Conservation (phyloP, 2,113 vertebrate species). For the Emydura subglobosa region DNA sequence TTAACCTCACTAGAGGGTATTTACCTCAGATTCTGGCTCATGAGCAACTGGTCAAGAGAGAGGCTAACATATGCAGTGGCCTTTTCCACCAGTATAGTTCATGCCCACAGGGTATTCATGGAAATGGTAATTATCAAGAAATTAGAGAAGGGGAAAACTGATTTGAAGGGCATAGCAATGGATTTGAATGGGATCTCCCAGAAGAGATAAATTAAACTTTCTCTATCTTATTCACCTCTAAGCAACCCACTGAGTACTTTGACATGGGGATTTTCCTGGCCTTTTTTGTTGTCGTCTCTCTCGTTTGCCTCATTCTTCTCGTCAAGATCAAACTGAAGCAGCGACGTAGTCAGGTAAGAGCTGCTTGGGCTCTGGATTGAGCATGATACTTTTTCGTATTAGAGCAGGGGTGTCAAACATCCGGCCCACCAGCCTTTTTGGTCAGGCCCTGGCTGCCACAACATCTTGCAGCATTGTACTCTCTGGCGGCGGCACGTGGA, state of each 20-base stretch:
- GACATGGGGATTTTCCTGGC: constrained; percentile 99
- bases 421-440: no score
- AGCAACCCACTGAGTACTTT: constrained; percentile 98
- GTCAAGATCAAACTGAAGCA: constrained; percentile 99
- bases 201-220: constrained; percentile 11
- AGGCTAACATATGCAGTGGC: background rate
- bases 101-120: background rate
- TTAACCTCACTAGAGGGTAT: background rate
- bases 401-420: no score
- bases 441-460: no score
- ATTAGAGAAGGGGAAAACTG: background rate
- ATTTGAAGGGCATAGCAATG: background rate
- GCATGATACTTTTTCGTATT: background rate
- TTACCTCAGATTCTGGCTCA: background rate
- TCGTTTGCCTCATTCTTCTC: constrained; percentile 97
- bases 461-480: no score
- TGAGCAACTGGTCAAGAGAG: background rate
- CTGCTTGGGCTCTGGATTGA: background rate
- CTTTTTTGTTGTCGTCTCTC: constrained; percentile 97
- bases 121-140: background rate
- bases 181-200: background rate
- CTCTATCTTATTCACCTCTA: constrained; percentile 53
- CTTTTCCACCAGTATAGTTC: background rate
- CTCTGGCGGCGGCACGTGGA: no score
- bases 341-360: constrained; percentile 92